phyloP scores from a whole-genome alignment of 2,113 vertebrate species.

The Australoheros scitulus region DNA sequence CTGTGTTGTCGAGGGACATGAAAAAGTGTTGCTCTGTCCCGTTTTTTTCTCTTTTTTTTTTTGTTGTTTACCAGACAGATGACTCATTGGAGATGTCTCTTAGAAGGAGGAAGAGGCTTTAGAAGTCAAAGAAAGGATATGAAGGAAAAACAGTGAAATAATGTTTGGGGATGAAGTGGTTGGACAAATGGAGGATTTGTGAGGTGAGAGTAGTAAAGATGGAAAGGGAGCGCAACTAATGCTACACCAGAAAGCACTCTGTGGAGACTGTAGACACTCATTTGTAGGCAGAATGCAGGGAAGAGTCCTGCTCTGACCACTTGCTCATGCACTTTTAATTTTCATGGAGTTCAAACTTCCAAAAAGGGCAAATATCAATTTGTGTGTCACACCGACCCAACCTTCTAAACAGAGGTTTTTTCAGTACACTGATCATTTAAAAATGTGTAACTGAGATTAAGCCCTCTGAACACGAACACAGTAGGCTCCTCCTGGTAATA shows the following conservation, averaged over 20 bases:
- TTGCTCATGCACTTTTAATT: not conserved
- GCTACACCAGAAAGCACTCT: not conserved
- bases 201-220: not conserved
- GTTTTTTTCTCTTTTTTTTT: not conserved
- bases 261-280: not conserved
- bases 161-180: not conserved
- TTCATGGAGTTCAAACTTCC: not conserved
- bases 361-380: not conserved
- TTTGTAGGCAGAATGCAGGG: not conserved
- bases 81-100: conserved; percentile 55
- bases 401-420: not conserved
- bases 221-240: not conserved
- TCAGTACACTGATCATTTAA: not conserved
- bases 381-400: not conserved
- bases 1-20: conserved; percentile 27
- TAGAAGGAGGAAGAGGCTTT: not conserved
- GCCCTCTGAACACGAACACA: not conserved
- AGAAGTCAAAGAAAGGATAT: conserved; percentile 30
- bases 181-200: not conserved
- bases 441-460: not conserved
- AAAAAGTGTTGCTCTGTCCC: conserved; percentile 36
- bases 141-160: not conserved
- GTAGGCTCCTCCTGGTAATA: not conserved
- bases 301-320: not conserved
- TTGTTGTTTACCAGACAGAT: conserved; percentile 40